Base-by-base conservation (phyloP, 1,140 invertebrate genomes). In the Drosophila auraria region DNA sequence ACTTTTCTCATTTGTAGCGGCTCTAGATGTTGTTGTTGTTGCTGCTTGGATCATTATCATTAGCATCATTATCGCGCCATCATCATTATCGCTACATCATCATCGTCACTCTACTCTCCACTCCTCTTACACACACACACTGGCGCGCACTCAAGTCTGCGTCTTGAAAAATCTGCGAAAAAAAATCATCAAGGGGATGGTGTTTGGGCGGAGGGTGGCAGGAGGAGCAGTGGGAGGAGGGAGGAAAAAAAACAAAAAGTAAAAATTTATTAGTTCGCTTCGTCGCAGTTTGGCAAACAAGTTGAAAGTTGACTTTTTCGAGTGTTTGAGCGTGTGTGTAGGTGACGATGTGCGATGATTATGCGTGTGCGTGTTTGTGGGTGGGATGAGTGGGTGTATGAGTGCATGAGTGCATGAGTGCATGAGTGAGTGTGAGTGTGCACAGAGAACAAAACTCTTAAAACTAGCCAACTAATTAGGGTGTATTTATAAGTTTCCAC, bases 191-290 rank as follows among this genome's bases (percentile, higher is more conserved):
- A 83, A 78, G 73, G 66, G 71, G 47, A 60, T 59, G 59, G 63
- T 38, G 38, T 63, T 68, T 45, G 42, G 53, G 54, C 25, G 20
- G 49, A 38, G 44, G 33, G 42, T 42, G 38, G 44, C 27, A 40
- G 54, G 20, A 54, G 69, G 50, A 47, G 53, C 14, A 62, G 20
- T 54, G 61, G 56, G 36, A 49, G 44, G 45, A 33, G 54, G 14
- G 40, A 38, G 38, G 45, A 45, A 61, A 64, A 78, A 53, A 54
- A 72, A 84, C 79, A 81, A 70, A 83, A 83, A 87, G 73, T 87
- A 78, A 66, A 91, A 87, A 91, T 91, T 90, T 90, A 91, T 90
- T 90, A 91, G 87, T 90, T 91, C 71, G 87, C 87, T 91, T 86
- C 80, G 80, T 83, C 69, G 87, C 87, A 80, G 75, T 90, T 87